A percentile compares a stretch with the other conserved stretches of the same genome.
These are phyloP conservation scores for Paguma larvata DNA, from an alignment of 2,797 vertebrate species.

Conservation along the genomic window DNA sequence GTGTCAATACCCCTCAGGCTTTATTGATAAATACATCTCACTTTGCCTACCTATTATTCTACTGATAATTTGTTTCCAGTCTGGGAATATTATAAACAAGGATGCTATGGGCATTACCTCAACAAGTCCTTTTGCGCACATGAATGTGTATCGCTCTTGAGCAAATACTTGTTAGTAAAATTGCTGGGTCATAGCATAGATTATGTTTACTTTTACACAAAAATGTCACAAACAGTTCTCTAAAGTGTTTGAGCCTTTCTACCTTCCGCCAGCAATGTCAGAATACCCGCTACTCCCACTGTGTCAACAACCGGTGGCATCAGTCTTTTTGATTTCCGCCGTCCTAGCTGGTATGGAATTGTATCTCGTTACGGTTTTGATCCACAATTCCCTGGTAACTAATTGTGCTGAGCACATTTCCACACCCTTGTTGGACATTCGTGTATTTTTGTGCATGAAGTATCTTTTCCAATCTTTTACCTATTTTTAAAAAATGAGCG, in stretches of 20 bases:
- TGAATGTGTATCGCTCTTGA: neutral
- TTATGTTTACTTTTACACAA: neutral
- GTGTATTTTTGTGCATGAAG: neutral
- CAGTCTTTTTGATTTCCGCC: neutral
- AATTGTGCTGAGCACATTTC: neutral
- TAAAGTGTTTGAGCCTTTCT: neutral
- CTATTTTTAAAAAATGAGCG: neutral
- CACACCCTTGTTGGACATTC: neutral
- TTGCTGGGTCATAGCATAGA: neutral
- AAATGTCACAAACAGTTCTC: neutral
- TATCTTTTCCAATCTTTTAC: neutral
- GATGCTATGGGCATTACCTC: neutral
- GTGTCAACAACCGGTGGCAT: neutral
- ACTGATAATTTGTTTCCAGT: neutral
- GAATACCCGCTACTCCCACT: neutral
- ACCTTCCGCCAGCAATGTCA: neutral
- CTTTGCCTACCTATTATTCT: neutral
- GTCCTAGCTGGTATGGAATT: neutral
- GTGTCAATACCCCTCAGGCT: neutral
- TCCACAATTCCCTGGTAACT: neutral
- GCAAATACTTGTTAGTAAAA: neutral
- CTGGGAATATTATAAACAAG: neutral
- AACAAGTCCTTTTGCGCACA: neutral
- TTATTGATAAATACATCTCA: neutral
- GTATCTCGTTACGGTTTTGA: neutral